Base-by-base conservation (phyloP, 1,140 invertebrate species). In the Parapsyche elsis region DNA sequence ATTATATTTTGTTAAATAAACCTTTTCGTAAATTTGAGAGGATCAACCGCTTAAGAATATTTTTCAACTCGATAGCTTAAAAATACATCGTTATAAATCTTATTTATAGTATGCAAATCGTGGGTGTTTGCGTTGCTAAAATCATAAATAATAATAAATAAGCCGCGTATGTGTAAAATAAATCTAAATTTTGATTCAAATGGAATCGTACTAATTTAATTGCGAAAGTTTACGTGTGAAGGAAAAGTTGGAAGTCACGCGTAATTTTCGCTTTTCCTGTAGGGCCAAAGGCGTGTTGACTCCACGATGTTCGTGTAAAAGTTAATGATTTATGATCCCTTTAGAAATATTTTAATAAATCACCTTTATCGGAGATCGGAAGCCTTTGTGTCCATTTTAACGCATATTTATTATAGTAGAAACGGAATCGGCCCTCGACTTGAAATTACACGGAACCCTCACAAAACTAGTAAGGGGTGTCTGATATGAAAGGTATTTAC, bases 291-390 rank as follows among this genome's bases (percentile, higher is more conserved):
- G 44, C 49, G 73, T 75, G 73, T 75, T 75, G 73, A 75, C 73
- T 75, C 49, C 49, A 21, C 24, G 23, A 46, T 49, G 44, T 74
- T 74, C 71, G 24, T 38, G 67, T 71, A 74, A 76, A 80, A 80
- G 16, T 80, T 80, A 44, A 59, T 76, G 73, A 80, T 80, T 80
- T 80, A 80, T 71, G 71, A 74, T 45, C 57, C 53, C 79, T 70
- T 75, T 75, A 73, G 79, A 80, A 80, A 75, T 61, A 76, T 80
- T 80, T 80, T 71, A 76, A 80, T 80, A 80, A 80, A 80, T 80
- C 79, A 80, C 45, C 71, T 76, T 76, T 80, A 80, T 80, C 79
- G 79, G 73, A 76, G 71, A 45, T 75, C 73, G 46, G 73, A 75
- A 57, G 73, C 73, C 24, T 75, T 75, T 75, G 73, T 75, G 73